These are phyloP conservation scores for Timandra comae DNA, from an alignment of 2,888 invertebrate genomes.

Conservation along the genomic window DNA sequence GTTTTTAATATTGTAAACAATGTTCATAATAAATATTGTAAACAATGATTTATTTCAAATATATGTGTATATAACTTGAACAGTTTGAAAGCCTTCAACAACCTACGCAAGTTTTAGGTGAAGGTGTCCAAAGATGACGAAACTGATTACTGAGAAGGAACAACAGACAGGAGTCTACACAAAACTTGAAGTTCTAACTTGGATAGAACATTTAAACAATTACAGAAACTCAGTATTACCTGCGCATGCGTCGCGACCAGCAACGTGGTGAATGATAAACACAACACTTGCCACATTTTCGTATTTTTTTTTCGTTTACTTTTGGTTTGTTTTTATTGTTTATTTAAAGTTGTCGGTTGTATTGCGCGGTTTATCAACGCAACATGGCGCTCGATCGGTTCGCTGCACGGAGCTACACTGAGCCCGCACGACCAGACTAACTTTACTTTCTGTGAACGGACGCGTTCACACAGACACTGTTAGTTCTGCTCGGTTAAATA, in stretches of 20 bases:
- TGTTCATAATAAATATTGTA: no score
- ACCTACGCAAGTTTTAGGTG: slow-evolving; percentile 17
- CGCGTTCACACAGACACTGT: slow-evolving; percentile 50
- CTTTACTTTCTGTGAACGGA: slow-evolving; percentile 66
- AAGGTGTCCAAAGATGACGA: slow-evolving; percentile 21
- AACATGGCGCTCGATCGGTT: slow-evolving; percentile 55
- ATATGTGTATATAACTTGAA: no score
- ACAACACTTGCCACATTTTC: slow-evolving; percentile 55
- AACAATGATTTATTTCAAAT: no score
- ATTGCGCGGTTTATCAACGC: slow-evolving; percentile 40
- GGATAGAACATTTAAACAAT: not conserved
- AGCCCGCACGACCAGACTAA: slow-evolving; percentile 43
- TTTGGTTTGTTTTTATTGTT: slow-evolving; percentile 35
- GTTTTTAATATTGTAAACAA: no score
- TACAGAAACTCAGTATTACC: slow-evolving; percentile 32
- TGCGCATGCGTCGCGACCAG: slow-evolving; percentile 47
- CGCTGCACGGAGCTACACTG: slow-evolving; percentile 64
- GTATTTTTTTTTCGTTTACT: slow-evolving; percentile 30
- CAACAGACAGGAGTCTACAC: slow-evolving; percentile 19
- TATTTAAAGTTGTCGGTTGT: slow-evolving; percentile 37
- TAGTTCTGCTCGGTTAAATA: no score
- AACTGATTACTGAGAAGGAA: slow-evolving; percentile 22
- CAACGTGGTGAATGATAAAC: slow-evolving; percentile 43
- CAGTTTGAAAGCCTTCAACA: slow-evolving; percentile 15
- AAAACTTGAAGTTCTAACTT: slow-evolving; percentile 15